A percentile compares a stretch with the other conserved stretches of the same genome.
phyloP scores from a whole-genome alignment of 1,140 invertebrate genomes.

The Acromyrmex echinatior region DNA sequence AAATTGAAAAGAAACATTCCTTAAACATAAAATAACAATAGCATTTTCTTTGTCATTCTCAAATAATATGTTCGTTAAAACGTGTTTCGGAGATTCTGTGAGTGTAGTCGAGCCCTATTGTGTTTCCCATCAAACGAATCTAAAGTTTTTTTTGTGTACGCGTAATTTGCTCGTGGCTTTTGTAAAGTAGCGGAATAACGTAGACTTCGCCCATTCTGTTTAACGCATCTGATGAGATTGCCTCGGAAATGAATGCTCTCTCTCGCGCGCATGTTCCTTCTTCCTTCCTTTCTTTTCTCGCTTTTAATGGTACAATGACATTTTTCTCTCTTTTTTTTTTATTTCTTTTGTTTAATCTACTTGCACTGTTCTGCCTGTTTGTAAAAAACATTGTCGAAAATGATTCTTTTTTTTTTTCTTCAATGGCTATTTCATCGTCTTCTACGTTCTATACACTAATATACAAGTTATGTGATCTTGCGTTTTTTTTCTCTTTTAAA shows the following conservation, averaged over 20 bases:
- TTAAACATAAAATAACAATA: constrained; percentile 29
- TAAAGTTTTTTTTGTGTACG: constrained; percentile 1
- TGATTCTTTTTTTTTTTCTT: constrained; percentile 82
- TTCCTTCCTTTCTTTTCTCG: constrained; percentile 53
- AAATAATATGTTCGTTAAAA: not conserved
- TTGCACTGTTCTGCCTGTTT: constrained; percentile 85
- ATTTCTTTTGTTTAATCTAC: constrained; percentile 76
- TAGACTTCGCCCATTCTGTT: constrained; percentile 48
- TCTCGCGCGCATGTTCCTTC: constrained; percentile 41
- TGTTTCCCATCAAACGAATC: not conserved
- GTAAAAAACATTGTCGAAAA: constrained; percentile 87
- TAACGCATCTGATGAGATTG: constrained; percentile 52
- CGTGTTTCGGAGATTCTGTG: not conserved
- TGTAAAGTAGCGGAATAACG: constrained; percentile 55
- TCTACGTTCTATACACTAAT: constrained; percentile 87
- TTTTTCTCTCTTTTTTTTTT: constrained; percentile 65
- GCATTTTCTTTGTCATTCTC: not conserved
- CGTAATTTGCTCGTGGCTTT: constrained; percentile 22
- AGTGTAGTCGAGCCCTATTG: not conserved
- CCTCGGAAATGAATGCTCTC: constrained; percentile 65
- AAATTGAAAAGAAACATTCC: constrained; percentile 33
- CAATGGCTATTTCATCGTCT: constrained; percentile 85
- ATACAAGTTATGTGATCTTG: constrained; percentile 86
- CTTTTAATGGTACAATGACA: constrained; percentile 72
- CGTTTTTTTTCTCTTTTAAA: constrained; percentile 72